Percentiles rank a stretch among this genome's conserved stretches.
Evolutionary conservation across 2,888 invertebrate species (phyloP).

Genomic region (Oscheius onirici): DNA sequence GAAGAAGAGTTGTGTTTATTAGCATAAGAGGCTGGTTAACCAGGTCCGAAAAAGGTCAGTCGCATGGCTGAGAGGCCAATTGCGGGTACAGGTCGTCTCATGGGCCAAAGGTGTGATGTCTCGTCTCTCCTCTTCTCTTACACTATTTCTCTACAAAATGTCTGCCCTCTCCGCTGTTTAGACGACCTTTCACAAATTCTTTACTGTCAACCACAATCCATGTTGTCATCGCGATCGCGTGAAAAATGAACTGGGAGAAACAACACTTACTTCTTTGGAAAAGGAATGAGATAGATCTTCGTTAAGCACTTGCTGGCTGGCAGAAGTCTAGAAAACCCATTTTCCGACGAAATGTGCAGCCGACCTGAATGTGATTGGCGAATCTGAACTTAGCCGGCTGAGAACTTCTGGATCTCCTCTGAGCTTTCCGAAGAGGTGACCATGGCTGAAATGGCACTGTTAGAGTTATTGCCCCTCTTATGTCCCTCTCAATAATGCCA

Average conservation of each 20-base stretch:
- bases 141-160: not conserved
- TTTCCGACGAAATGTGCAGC: not conserved
- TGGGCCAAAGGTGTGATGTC: constrained; percentile 2
- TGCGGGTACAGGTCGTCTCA: constrained; percentile 20
- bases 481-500: too few species aligned
- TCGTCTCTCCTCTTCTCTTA: not conserved
- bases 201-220: not conserved
- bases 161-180: not conserved
- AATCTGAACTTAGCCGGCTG: constrained; percentile 3
- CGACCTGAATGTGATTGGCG: constrained; percentile 3
- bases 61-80: constrained; percentile 4
- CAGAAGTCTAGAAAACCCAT: constrained; percentile 5
- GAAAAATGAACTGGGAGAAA: not conserved
- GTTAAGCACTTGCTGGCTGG: constrained; percentile 21
- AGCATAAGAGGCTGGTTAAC: constrained; percentile 13
- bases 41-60: not conserved
- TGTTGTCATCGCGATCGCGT: not conserved
- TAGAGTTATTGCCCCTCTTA: too few species aligned
- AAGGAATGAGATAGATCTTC: not conserved
- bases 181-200: constrained; percentile 10
- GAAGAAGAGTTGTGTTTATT: not conserved
- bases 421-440: constrained; percentile 2
- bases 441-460: constrained; percentile 18
- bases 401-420: constrained; percentile 11
- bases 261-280: not conserved